Percentiles rank a stretch among this genome's conserved stretches.
Conservation (phyloP, 2,113 vertebrate genomes). For the Panthera uncia region DNA sequence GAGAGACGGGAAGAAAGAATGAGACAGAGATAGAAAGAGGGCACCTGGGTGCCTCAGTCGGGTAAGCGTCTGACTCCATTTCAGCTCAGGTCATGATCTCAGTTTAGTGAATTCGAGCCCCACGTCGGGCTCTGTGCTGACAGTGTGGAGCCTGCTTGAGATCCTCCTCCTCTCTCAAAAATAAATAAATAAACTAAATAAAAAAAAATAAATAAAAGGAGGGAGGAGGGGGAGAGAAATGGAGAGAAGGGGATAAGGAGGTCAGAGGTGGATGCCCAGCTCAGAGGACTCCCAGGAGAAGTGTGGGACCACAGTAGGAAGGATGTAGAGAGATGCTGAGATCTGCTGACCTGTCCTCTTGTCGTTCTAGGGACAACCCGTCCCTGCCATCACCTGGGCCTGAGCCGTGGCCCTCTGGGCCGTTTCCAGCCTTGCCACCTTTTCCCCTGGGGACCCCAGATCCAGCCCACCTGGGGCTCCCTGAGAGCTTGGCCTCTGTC, state of each 20-base stretch:
- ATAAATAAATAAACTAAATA: too few species aligned
- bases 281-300: fast-evolving
- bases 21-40: neutral
- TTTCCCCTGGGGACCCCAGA: neutral
- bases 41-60: too few species aligned
- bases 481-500: constrained; percentile 65
- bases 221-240: too few species aligned
- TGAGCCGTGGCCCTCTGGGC: neutral
- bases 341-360: neutral
- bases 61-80: too few species aligned
- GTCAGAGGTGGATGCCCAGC: neutral
- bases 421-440: neutral
- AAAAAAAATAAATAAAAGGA: too few species aligned
- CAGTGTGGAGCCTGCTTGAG: too few species aligned
- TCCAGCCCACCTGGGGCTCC: constrained; percentile 21
- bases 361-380: neutral
- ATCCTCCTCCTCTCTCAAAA: too few species aligned
- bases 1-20: neutral
- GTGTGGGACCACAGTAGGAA: fast-evolving
- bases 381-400: neutral
- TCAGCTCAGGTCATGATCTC: too few species aligned
- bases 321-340: fast-evolving
- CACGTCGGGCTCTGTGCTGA: too few species aligned
- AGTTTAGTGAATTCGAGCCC: too few species aligned
- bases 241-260: fast-evolving